Percentiles rank a stretch among this genome's conserved stretches.
Evolutionary conservation across 2,797 vertebrate species (phyloP).

Genomic region (Danio aesculapii): DNA sequence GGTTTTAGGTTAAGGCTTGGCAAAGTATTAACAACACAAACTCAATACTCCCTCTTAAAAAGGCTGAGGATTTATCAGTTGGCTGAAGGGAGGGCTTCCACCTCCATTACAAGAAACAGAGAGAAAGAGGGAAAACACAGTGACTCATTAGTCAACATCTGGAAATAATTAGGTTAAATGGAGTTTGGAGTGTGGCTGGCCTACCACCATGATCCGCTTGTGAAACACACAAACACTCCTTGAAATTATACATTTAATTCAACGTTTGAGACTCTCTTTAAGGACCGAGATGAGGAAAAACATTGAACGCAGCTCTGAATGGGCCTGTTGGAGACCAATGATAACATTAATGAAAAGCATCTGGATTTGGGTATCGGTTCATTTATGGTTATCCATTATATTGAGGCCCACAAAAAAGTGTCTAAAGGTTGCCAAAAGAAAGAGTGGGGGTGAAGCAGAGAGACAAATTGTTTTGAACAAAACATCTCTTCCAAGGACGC

Average conservation of each 20-base stretch:
- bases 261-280: background rate
- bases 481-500: background rate
- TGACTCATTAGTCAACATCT: slow-evolving; percentile 79
- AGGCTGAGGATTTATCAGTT: slow-evolving; percentile 47
- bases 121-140: slow-evolving; percentile 49
- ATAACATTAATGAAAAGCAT: background rate
- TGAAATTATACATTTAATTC: slow-evolving; percentile 42
- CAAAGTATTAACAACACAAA: background rate
- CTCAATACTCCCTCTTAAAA: background rate
- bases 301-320: background rate
- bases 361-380: slow-evolving; percentile 8
- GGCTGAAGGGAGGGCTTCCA: slow-evolving; percentile 8
- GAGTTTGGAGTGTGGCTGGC: slow-evolving; percentile 48
- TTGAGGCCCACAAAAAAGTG: background rate
- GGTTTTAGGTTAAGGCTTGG: slow-evolving; percentile 20
- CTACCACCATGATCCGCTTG: slow-evolving; percentile 31
- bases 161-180: slow-evolving; percentile 73
- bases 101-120: slow-evolving; percentile 41
- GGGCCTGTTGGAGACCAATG: background rate
- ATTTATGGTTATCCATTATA: slow-evolving; percentile 1
- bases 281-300: slow-evolving; percentile 4
- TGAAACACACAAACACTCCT: slow-evolving; percentile 38
- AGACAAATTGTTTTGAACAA: background rate
- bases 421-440: slow-evolving; percentile 2
- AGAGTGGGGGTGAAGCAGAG: background rate